These are phyloP conservation scores for Andrena haemorrhoa DNA, from an alignment of 2,888 invertebrate species.

Conservation along the genomic window DNA sequence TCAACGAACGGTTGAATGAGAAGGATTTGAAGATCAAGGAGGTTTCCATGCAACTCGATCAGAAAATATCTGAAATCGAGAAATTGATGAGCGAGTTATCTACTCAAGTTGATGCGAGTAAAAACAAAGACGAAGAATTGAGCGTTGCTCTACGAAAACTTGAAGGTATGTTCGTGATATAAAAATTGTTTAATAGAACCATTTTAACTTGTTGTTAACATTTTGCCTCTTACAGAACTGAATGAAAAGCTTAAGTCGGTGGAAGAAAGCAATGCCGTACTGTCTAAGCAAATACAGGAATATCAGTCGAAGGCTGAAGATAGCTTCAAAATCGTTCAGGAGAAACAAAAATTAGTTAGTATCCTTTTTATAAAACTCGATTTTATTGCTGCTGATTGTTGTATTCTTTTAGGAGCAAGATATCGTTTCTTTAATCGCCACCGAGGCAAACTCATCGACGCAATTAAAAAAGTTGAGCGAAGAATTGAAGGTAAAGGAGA, in stretches of 20 bases:
- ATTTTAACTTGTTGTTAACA: background rate
- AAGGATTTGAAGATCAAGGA: conserved; percentile 86
- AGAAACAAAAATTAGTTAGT: conserved; percentile 82
- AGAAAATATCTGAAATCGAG: conserved; percentile 85
- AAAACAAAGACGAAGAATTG: conserved; percentile 85
- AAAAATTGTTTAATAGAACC: background rate
- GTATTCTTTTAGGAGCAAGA: conserved; percentile 75
- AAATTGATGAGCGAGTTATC: conserved; percentile 86
- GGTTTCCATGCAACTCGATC: conserved; percentile 86
- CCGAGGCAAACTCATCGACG: conserved; percentile 87
- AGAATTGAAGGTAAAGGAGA: conserved; percentile 87
- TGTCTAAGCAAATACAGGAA: conserved; percentile 85
- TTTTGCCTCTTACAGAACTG: conserved; percentile 83
- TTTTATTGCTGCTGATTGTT: background rate
- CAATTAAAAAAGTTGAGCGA: conserved; percentile 87
- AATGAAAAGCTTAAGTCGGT: conserved; percentile 86
- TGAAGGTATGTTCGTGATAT: conserved; percentile 67
- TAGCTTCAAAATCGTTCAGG: conserved; percentile 69
- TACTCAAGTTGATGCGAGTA: conserved; percentile 84
- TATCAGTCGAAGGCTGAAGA: conserved; percentile 86
- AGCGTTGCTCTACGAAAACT: conserved; percentile 81
- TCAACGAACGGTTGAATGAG: conserved; percentile 86
- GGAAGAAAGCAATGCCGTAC: conserved; percentile 86
- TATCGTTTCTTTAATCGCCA: conserved; percentile 86
- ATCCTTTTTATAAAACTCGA: conserved; percentile 2